phyloP scores from a whole-genome alignment of 2,888 invertebrate genomes.

The Diarsia mendica region DNA sequence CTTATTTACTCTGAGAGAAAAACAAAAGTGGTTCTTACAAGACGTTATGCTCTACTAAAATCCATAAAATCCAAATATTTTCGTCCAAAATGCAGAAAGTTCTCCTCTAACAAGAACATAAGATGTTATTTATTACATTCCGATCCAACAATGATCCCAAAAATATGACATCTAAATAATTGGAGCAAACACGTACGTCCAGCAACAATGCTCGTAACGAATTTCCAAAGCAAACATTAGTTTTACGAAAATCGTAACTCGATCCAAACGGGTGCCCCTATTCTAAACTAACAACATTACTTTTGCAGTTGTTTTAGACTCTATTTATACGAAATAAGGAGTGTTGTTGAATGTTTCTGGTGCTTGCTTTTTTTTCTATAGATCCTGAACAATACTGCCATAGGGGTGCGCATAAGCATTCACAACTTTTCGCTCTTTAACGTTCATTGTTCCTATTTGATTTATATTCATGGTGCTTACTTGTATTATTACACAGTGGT shows the following conservation, averaged over 20 bases:
- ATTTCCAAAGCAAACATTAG: constrained; percentile 89
- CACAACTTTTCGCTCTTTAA: constrained; percentile 90
- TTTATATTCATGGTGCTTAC: constrained; percentile 89
- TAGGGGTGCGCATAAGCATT: constrained; percentile 86
- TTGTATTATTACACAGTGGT: constrained; percentile 85
- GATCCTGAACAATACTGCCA: constrained; percentile 79
- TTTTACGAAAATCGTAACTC: constrained; percentile 84
- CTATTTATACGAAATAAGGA: constrained; percentile 59
- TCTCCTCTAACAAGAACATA: not conserved
- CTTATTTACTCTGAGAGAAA: not conserved
- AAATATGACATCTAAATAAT: constrained; percentile 81
- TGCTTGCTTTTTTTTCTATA: constrained; percentile 67
- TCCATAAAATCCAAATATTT: not conserved
- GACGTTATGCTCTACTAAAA: not conserved
- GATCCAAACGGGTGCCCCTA: constrained; percentile 86
- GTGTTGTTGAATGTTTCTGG: constrained; percentile 43
- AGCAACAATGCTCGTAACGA: constrained; percentile 87
- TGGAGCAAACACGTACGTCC: constrained; percentile 76
- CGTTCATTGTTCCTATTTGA: constrained; percentile 88
- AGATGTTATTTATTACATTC: not conserved
- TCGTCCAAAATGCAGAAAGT: no score
- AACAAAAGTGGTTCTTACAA: not conserved
- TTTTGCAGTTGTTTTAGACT: constrained; percentile 30
- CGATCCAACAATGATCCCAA: constrained; percentile 47
- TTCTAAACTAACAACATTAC: constrained; percentile 60